These are phyloP conservation scores for Ceyx erithaca DNA, from an alignment of 2,797 vertebrate species.

Conservation along the genomic window DNA sequence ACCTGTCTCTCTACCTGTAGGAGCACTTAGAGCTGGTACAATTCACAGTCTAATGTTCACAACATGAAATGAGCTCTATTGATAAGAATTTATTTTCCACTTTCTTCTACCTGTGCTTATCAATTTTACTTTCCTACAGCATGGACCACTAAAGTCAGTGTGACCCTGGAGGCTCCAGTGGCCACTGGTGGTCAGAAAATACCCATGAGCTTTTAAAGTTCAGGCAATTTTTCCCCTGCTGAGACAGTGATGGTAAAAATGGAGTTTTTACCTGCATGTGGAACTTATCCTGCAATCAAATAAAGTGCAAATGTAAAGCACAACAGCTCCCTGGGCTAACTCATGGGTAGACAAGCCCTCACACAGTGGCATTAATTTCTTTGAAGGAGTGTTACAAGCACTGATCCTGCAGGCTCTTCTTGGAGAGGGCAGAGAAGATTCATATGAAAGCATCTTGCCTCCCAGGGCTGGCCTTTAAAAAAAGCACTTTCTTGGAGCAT, in stretches of 20 bases:
- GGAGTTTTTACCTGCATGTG: background rate
- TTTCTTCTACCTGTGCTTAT: background rate
- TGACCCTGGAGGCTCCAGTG: background rate
- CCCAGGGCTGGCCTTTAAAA: slow-evolving; percentile 2
- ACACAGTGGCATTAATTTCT: slow-evolving; percentile 34
- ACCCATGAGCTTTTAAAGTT: background rate
- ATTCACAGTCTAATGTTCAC: background rate
- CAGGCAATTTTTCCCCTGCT: background rate
- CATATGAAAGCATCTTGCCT: slow-evolving; percentile 8
- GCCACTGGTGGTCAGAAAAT: background rate
- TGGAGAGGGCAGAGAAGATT: slow-evolving; percentile 6
- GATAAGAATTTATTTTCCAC: background rate
- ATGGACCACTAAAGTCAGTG: background rate
- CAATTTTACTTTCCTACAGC: background rate
- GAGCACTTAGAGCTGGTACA: background rate
- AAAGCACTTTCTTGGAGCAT: background rate
- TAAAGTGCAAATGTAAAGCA: background rate
- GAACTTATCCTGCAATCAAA: background rate
- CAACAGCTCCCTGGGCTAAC: background rate
- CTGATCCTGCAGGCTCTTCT: slow-evolving; percentile 15
- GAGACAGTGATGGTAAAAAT: background rate
- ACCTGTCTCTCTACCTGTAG: background rate
- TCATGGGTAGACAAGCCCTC: background rate
- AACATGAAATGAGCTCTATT: background rate
- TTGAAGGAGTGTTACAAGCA: slow-evolving; percentile 5